Percentiles rank a stretch among this genome's conserved stretches.
These are phyloP conservation scores for Malurus cyaneus DNA, from an alignment of 2,113 vertebrate species.

Conservation along the genomic window DNA sequence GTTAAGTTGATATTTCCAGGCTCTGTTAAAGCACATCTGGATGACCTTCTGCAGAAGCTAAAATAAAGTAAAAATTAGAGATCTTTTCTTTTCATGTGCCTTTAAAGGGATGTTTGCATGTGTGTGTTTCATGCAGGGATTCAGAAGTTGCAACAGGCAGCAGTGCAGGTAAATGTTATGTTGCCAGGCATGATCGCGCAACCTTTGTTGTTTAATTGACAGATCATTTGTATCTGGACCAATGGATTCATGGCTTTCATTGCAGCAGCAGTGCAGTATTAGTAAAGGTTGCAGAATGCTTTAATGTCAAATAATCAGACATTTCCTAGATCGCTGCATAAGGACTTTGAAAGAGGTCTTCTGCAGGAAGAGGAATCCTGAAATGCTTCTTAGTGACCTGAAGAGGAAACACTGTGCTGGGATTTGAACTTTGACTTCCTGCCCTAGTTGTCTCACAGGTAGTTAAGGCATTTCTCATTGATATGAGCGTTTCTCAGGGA, in stretches of 20 bases:
- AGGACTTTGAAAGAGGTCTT: background rate
- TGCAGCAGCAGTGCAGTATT: background rate
- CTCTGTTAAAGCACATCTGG: background rate
- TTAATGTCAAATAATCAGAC: background rate
- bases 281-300: background rate
- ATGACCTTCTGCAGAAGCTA: background rate
- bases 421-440: background rate
- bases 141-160: background rate
- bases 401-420: background rate
- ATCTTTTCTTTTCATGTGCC: background rate
- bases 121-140: background rate
- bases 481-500: background rate
- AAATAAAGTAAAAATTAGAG: background rate
- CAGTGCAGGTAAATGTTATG: background rate
- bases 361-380: background rate
- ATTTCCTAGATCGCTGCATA: background rate
- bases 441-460: background rate
- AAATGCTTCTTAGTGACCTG: background rate
- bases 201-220: background rate
- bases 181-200: background rate
- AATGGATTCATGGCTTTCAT: background rate
- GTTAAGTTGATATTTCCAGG: background rate
- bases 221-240: background rate
- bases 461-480: background rate
- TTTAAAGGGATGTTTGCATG: background rate